Evolutionary conservation across 2,113 vertebrate species (phyloP), one percentile per base, ranked within the genome.

Genomic region (Mesocricetus auratus): DNA sequence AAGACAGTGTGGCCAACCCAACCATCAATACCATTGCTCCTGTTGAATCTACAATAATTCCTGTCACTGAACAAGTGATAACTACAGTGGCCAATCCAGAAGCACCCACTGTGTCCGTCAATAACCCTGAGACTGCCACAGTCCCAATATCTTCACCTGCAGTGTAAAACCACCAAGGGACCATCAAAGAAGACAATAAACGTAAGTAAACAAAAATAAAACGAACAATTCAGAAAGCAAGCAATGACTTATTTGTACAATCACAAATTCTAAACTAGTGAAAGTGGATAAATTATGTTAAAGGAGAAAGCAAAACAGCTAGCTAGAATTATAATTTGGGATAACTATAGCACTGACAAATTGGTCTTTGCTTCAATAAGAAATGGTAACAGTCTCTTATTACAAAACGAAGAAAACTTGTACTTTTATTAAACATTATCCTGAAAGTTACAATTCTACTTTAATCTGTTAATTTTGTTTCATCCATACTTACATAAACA

Each of bases 141-240:
- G 86, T n/a, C 17, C 58, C 89, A 60, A 2, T 45, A 9, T 36
- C 81, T 86, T 29, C 97, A 91, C 0, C n/a, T 0, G 0, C 1
- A 0, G 42, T 5, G 42, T 89, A 74, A 85, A 89, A 94, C 22
- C 45, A 47, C 17, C 36, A 81, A 92, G 73, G 47, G 95, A 68
- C n/a, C 69, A 53, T 56, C 58, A 45, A 93, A 91, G 82, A 96
- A 94, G 77, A 94, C 31, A 93, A 75, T 9, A 19, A 71, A 98
- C 96, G 95, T 98, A 94, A 94, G 71, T 75, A 7, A 95, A 15
- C 21, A 90, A 89, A 93, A 3, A 22, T 64, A 39, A 82, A 83
- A 26, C 33, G 21, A 92, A 71, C 75, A 47, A 86, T n/a, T 12
- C 42, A 31, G 15, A 85, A 3, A 90, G 91, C 22, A 91, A 78